Percentiles rank a stretch among this genome's conserved stretches.
Evolutionary conservation across 2,113 vertebrate species (phyloP).

Genomic region (Paraplagusia blochii): DNA sequence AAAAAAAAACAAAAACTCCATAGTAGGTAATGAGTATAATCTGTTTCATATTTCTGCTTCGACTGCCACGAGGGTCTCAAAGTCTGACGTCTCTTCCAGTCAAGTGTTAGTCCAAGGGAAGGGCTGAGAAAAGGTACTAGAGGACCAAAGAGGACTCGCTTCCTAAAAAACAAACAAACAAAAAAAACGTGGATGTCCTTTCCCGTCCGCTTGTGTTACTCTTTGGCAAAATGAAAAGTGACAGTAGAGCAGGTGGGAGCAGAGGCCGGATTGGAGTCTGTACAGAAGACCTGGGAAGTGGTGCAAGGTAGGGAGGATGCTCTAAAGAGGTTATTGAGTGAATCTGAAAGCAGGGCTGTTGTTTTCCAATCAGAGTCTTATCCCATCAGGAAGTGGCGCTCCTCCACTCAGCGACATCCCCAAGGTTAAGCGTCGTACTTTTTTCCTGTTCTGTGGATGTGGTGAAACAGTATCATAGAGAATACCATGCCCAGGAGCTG

Average conservation of each 20-base stretch:
- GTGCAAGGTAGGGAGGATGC: constrained; percentile 11
- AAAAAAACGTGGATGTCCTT: constrained; percentile 46
- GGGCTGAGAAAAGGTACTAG: constrained; percentile 17
- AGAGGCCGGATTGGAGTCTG: constrained; percentile 67
- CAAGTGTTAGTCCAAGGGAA: constrained; percentile 72
- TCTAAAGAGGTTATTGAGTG: constrained; percentile 48
- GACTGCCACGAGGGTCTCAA: constrained; percentile 18
- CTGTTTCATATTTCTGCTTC: constrained; percentile 45
- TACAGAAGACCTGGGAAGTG: constrained; percentile 47
- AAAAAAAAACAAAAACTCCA: constrained; percentile 26
- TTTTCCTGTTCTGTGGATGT: constrained; percentile 96
- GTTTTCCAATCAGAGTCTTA: constrained; percentile 56
- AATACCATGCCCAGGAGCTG: constrained; percentile 99
- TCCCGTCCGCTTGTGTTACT: constrained; percentile 69
- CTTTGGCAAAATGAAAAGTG: constrained; percentile 88
- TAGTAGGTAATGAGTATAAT: constrained; percentile 11
- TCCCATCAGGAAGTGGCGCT: constrained; percentile 62
- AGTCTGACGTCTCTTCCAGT: constrained; percentile 56
- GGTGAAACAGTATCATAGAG: constrained; percentile 98
- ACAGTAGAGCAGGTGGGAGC: constrained; percentile 61
- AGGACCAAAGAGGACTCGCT: constrained; percentile 42
- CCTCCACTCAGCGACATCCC: constrained; percentile 17
- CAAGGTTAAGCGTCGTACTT: constrained; percentile 91
- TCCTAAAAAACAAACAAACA: constrained; percentile 55
- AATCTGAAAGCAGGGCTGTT: constrained; percentile 27